Conservation (phyloP, 1,140 invertebrate genomes). For the Drosophila kikkawai region DNA sequence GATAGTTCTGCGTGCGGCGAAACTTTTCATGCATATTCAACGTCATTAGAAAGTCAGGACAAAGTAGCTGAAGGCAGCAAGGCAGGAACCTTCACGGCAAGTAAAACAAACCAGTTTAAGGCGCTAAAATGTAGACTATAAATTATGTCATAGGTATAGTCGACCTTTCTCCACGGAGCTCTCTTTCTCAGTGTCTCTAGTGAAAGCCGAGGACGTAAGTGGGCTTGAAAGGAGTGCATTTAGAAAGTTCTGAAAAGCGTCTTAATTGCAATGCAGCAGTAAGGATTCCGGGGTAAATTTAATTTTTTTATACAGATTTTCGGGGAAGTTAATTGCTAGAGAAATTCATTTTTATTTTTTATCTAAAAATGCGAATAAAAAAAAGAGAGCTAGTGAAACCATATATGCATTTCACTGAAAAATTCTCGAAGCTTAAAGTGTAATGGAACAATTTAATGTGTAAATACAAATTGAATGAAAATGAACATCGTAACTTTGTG, state of each 20-base stretch:
- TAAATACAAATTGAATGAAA: slow-evolving; percentile 1
- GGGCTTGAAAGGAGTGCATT: slow-evolving; percentile 43
- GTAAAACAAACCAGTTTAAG: slow-evolving; percentile 48
- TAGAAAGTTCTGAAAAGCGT: slow-evolving; percentile 39
- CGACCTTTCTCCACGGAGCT: slow-evolving; percentile 19
- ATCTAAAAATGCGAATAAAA: too few species aligned
- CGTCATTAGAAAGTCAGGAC: slow-evolving; percentile 79
- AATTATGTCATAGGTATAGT: slow-evolving; percentile 65
- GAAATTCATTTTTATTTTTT: neutral
- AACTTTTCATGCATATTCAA: slow-evolving; percentile 81
- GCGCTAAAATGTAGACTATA: slow-evolving; percentile 59
- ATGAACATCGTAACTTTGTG: neutral
- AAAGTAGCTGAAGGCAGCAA: slow-evolving; percentile 65
- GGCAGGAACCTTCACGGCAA: slow-evolving; percentile 27
- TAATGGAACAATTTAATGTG: slow-evolving; percentile 14
- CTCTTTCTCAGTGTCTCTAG: slow-evolving; percentile 6
- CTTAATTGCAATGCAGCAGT: slow-evolving; percentile 25
- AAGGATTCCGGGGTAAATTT: slow-evolving; percentile 7
- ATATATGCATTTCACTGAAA: too few species aligned
- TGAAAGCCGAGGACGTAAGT: slow-evolving; percentile 15
- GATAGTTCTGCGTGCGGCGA: slow-evolving; percentile 65
- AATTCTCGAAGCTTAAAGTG: neutral
- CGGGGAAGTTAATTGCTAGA: neutral
- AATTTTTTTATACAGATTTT: neutral
- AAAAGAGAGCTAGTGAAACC: neutral